Conservation (phyloP, 2,888 invertebrate species). For the Drosophila greeni region DNA sequence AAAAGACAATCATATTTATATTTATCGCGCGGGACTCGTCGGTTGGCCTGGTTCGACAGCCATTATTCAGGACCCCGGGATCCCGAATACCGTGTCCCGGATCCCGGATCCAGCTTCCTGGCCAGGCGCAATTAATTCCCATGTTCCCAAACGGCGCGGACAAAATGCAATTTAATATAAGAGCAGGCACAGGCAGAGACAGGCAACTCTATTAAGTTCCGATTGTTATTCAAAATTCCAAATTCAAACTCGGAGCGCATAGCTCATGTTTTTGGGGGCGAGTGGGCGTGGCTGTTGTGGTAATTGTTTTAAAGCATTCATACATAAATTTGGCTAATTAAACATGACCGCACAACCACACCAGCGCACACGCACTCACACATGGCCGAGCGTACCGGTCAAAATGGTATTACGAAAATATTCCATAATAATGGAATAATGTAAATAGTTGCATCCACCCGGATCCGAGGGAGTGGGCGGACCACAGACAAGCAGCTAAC, state of each 20-base stretch:
- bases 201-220: constrained; percentile 36
- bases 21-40: constrained; percentile 37
- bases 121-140: constrained; percentile 3
- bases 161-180: constrained; percentile 29
- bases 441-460: constrained; percentile 61
- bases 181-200: constrained; percentile 9
- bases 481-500: constrained; percentile 35
- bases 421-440: constrained; percentile 57
- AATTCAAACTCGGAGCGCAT: constrained; percentile 5
- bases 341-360: constrained; percentile 58
- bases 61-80: constrained; percentile 24
- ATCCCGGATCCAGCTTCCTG: constrained; percentile 1
- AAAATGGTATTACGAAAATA: constrained; percentile 46
- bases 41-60: constrained; percentile 21
- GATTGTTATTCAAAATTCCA: constrained; percentile 38
- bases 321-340: constrained; percentile 69
- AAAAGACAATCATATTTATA: constrained; percentile 59
- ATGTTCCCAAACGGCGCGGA: not conserved
- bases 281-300: constrained; percentile 28
- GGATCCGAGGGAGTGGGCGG: constrained; percentile 26
- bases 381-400: not conserved
- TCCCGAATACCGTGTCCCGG: not conserved
- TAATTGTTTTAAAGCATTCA: constrained; percentile 68
- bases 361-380: not conserved
- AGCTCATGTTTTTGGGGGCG: constrained; percentile 13